Evolutionary conservation across 2,888 invertebrate genomes (phyloP).

Genomic region (Drosophila maculinotata): DNA sequence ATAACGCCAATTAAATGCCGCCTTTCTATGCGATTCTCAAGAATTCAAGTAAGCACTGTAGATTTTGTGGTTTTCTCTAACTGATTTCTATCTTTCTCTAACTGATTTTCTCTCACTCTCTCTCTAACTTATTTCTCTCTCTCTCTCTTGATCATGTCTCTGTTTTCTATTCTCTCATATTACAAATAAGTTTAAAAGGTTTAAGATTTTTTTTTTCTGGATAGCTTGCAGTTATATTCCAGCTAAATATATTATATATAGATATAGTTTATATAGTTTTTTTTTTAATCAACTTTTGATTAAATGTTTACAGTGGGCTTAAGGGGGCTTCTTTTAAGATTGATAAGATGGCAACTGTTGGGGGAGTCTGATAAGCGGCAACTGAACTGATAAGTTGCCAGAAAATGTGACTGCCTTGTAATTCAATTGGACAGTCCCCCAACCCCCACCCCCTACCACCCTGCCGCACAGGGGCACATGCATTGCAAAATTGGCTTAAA

Average conservation of each 20-base stretch:
- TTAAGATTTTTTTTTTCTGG: slow-evolving; percentile 3
- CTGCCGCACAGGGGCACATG: not conserved
- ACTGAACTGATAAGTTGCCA: slow-evolving; percentile 27
- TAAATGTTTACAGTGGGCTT: slow-evolving; percentile 21
- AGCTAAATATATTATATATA: too few species aligned
- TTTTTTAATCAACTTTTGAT: slow-evolving; percentile 38
- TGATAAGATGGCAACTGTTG: slow-evolving; percentile 31
- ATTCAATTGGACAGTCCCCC: slow-evolving; percentile 16
- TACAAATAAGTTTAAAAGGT: not conserved
- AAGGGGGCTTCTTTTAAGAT: not conserved
- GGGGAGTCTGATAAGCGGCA: not conserved
- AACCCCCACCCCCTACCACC: too few species aligned
- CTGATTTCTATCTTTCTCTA: too few species aligned
- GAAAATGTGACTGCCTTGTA: slow-evolving; percentile 29
- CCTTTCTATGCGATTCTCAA: too few species aligned
- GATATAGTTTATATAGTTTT: not conserved
- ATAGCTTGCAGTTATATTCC: too few species aligned
- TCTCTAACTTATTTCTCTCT: too few species aligned
- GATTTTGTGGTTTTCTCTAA: too few species aligned
- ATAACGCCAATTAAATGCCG: too few species aligned
- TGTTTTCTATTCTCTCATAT: too few species aligned
- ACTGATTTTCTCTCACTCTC: too few species aligned
- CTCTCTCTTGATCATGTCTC: too few species aligned
- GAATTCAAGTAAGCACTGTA: too few species aligned
- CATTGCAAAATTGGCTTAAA: slow-evolving; percentile 71